Base-by-base conservation (phyloP, 2,797 vertebrate genomes). In the Ctenopoma multispine region DNA sequence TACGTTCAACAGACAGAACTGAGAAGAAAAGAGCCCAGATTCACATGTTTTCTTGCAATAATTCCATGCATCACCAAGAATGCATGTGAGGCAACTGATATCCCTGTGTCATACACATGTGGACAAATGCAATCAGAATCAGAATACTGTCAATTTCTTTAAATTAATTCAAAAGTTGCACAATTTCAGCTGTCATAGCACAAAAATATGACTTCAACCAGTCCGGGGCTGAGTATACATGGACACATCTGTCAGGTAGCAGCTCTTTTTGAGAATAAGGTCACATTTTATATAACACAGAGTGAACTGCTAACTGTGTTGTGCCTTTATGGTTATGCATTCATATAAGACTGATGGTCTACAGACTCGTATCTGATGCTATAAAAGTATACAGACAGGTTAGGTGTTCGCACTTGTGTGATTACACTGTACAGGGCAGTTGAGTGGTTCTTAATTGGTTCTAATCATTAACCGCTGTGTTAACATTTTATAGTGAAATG, bases 61-160 rank as follows among this genome's bases (percentile, higher is more conserved):
- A 20, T 46, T 34, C 29, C 87, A 86, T 87, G 84, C 80, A 80
- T 81, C 55, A 24, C 21, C 36, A n/a, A 15, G 21, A 76, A 75
- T 69, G 76, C 78, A 79, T 77, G 64, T 31, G 14, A 64, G 10
- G 50, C 27, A 49, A 41, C 2, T 7, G 18, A 57, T 36, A 20
- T 23, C 47, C 36, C 43, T 9, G 7, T 40, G 10, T 63, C 31
- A 50, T 23, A 47, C n/a, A 56, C 70, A 64, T 77, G 73, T 23
- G 15, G 31, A 46, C 41, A 24, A 20, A 15, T 4, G 48, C 36
- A 12, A 47, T 29, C 14, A 27, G 31, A 48, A 54, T 4, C n/a
- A n/a, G n/a, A n/a, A n/a, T n/a, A 29, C 27, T 29, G 27, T 4
- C 24, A 12, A 55, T 46, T 47, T 27, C 51, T 20, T 50, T 4